These are phyloP conservation scores for Aspidiotus rigidus DNA, from an alignment of 2,888 invertebrate genomes.

Conservation along the genomic window DNA sequence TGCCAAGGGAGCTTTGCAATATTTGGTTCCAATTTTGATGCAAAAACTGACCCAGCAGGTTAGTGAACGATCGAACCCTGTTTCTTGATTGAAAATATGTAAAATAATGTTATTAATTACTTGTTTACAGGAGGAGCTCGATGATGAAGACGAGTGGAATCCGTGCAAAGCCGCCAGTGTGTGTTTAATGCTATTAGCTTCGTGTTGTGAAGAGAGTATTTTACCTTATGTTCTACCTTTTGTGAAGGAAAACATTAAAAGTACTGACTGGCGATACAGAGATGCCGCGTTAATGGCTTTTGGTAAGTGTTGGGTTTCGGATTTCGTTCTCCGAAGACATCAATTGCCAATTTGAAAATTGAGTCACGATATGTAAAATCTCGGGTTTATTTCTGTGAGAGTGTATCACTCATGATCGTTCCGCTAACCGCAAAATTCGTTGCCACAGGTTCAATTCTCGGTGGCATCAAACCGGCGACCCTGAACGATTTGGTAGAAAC, in stretches of 20 bases:
- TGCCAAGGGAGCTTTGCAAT: constrained; percentile 95
- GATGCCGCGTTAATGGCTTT: constrained; percentile 99
- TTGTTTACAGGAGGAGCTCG: constrained; percentile 64
- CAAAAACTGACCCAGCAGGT: constrained; percentile 87
- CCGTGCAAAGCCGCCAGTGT: constrained; percentile 99
- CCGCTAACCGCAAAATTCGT: neutral
- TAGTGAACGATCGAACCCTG: constrained; percentile 11
- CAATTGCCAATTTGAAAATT: neutral
- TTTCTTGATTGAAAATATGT: neutral
- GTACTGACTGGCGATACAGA: constrained; percentile 80
- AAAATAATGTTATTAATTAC: neutral
- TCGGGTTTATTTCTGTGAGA: neutral
- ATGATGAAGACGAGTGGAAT: constrained; percentile 99
- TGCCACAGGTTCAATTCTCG: constrained; percentile 54
- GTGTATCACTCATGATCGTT: constrained; percentile 1
- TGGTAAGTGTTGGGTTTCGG: constrained; percentile 49
- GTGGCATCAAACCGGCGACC: constrained; percentile 73
- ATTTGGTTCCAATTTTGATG: constrained; percentile 85
- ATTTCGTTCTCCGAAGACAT: neutral
- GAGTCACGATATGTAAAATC: neutral
- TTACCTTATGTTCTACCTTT: constrained; percentile 94
- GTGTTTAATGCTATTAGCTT: constrained; percentile 92
- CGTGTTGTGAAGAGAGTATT: constrained; percentile 94
- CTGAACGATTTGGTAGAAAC: constrained; percentile 90
- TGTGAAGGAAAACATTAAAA: constrained; percentile 87